Evolutionary conservation across 2,888 invertebrate genomes (phyloP).

Genomic region (Harpalus rufipes): DNA sequence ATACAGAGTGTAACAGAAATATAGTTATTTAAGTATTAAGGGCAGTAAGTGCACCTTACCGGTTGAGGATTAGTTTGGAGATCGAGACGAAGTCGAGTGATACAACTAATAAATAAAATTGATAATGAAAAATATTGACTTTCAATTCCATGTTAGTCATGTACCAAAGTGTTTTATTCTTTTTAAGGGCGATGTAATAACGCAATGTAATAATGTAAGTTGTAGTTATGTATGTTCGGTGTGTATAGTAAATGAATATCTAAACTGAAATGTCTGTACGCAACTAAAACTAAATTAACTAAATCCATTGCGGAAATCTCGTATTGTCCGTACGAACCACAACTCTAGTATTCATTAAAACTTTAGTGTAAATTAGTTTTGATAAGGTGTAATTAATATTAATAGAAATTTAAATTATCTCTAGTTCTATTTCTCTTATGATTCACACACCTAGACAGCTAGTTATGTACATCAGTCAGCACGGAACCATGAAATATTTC

Average conservation of each 20-base stretch:
- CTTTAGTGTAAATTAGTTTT: conserved; percentile 47
- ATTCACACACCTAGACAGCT: background rate
- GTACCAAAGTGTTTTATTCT: no score
- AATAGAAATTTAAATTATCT: conserved; percentile 48
- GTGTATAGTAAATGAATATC: conserved; percentile 31
- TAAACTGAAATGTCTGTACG: conserved; percentile 17
- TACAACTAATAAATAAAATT: no score
- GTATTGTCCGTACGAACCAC: conserved; percentile 34
- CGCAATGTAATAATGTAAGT: conserved; percentile 15
- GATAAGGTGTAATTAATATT: conserved; percentile 49
- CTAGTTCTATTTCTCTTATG: conserved; percentile 23
- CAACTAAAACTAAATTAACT: conserved; percentile 44
- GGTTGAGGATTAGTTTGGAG: no score
- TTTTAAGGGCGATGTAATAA: no score
- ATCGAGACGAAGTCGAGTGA: no score
- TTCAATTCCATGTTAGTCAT: no score
- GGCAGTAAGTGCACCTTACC: no score
- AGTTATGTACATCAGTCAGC: background rate
- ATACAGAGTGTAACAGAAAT: no score
- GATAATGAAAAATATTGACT: no score
- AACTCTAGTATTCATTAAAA: conserved; percentile 46
- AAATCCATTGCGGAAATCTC: conserved; percentile 44
- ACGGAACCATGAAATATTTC: no score
- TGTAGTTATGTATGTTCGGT: conserved; percentile 11
- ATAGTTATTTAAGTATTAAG: no score